Evolutionary conservation across 2,113 vertebrate species (phyloP), one percentile per base, ranked within the genome.

Genomic region (Toxostoma redivivum): DNA sequence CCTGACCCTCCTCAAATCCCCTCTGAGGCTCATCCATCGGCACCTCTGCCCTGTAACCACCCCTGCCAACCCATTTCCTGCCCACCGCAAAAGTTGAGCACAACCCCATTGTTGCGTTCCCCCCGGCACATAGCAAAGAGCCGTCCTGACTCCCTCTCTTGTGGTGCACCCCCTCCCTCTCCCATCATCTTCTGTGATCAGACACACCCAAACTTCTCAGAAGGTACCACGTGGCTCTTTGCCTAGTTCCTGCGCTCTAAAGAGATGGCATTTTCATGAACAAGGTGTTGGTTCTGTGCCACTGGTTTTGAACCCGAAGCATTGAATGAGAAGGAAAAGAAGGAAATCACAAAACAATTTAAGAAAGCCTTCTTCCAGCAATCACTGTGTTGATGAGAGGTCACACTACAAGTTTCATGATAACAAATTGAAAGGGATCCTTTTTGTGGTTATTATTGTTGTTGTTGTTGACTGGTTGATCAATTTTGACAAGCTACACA

Each of bases 331-430:
- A 37, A 81, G 30, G 31, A 54, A 77, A 79, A 85, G 40, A 76
- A 78, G 48, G 45, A 67, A 77, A 92, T 7, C n/a, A 40, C 89
- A 90, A 95, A 96, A 77, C 95, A 72, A 48, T 22, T 77, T 86
- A 91, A 88, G 92, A 94, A 95, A 94, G 51, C 50, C 88, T 96
- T 54, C 71, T 94, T 90, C 33, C 24, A 94, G 89, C 80, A 72
- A 86, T 90, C 35, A 58, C 53, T 90, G 70, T 86, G 58, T 81
- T 94, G 91, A 95, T 5, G 50, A 97, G 95, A 97, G 80, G 91
- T 96, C 96, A 90, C 48, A 56, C 77, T 95, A 77, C 71, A 96
- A 96, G 95, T 98, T 97, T 97, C 93, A 96, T 54, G 86, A 93
- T 95, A 97, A 95, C 83, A 96, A 82, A 91, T 87, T 92, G 92